phyloP scores from a whole-genome alignment of 92 coral and sea anemone species.

The Siderastrea siderea region DNA sequence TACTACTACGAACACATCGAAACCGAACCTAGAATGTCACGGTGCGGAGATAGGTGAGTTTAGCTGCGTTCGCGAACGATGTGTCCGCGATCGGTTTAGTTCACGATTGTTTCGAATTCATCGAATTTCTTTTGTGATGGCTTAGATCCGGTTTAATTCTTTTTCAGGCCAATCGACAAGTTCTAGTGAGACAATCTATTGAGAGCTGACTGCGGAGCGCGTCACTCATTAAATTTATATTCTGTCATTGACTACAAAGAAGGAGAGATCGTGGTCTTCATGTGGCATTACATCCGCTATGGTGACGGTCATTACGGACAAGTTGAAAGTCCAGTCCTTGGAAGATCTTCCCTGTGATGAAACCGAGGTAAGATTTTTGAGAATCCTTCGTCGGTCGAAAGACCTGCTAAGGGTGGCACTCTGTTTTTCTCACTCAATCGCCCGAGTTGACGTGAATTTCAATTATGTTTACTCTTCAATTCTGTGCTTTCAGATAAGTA shows the following conservation, averaged over 20 bases:
- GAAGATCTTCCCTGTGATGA: constrained; percentile 93
- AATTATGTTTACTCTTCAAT: constrained; percentile 74
- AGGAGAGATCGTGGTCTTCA: constrained; percentile 74
- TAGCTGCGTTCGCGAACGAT: constrained; percentile 14
- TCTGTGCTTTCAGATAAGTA: constrained; percentile 62
- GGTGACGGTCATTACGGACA: constrained; percentile 97
- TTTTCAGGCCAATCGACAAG: constrained; percentile 79
- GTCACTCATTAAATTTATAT: constrained; percentile 66
- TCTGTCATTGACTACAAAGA: constrained; percentile 69
- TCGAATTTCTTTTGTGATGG: constrained; percentile 41
- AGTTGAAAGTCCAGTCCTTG: constrained; percentile 93
- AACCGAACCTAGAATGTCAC: constrained; percentile 40
- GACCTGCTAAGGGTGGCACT: constrained; percentile 12
- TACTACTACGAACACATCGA: constrained; percentile 5
- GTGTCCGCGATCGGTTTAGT: constrained; percentile 18
- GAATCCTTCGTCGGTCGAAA: constrained; percentile 4
- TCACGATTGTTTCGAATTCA: constrained; percentile 29
- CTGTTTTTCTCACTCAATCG: constrained; percentile 46
- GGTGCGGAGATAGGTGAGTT: constrained; percentile 35
- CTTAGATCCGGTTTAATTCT: constrained; percentile 85
- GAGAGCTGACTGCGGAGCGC: constrained; percentile 52
- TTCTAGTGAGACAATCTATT: constrained; percentile 38
- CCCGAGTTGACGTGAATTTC: constrained; percentile 77
- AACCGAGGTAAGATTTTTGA: constrained; percentile 62
- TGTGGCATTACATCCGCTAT: constrained; percentile 73